Percentiles rank a stretch among this genome's conserved stretches.
These are phyloP conservation scores for Orcinus orca DNA, from an alignment of 2,113 vertebrate species.

Conservation along the genomic window DNA sequence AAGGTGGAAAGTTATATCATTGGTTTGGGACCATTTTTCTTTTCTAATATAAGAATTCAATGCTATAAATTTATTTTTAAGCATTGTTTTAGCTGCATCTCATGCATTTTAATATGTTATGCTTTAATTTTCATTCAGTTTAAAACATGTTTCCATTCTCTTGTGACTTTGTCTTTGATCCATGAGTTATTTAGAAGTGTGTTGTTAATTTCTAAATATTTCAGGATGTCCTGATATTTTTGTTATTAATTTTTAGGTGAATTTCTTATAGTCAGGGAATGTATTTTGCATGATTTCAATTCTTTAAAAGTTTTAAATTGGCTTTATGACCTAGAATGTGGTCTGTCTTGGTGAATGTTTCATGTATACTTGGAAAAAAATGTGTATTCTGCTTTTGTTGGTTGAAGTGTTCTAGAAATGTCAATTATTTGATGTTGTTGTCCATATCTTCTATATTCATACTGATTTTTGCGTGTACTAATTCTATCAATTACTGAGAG, in stretches of 20 bases:
- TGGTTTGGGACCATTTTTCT: background rate
- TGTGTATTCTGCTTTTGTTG: background rate
- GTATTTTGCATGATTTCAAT: background rate
- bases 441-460: background rate
- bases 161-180: background rate
- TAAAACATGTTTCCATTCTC: background rate
- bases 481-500: background rate
- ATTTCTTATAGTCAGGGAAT: slow-evolving; percentile 12
- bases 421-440: background rate
- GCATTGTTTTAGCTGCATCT: background rate
- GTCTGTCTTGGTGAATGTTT: background rate
- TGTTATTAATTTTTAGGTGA: background rate
- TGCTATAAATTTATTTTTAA: background rate
- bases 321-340: background rate
- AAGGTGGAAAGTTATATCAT: background rate
- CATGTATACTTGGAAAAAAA: background rate
- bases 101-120: background rate
- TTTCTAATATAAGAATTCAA: background rate
- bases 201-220: background rate
- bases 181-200: background rate
- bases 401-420: background rate
- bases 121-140: slow-evolving; percentile 15
- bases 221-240: background rate
- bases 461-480: background rate
- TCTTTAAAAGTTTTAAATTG: background rate